Conservation (phyloP, 1,140 invertebrate genomes). For the Adoxophyes honmai region DNA sequence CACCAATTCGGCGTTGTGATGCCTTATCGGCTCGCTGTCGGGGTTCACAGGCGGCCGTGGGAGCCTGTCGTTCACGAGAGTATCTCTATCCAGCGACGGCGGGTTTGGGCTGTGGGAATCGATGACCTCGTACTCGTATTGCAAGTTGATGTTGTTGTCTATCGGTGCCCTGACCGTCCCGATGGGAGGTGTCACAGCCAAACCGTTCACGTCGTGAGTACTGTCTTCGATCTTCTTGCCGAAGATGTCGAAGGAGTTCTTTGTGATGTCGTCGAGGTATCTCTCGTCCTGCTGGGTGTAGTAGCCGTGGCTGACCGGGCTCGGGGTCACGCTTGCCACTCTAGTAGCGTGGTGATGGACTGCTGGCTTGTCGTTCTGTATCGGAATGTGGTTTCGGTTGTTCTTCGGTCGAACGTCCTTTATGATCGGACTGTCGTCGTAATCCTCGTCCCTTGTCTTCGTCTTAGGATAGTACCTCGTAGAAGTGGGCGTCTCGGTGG, state of each 20-base stretch:
- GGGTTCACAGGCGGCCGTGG: conserved; percentile 81
- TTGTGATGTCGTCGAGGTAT: conserved; percentile 85
- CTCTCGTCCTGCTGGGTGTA: conserved; percentile 85
- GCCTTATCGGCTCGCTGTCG: conserved; percentile 72
- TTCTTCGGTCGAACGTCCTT: conserved; percentile 48
- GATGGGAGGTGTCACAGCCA: conserved; percentile 69
- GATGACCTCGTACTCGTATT: conserved; percentile 65
- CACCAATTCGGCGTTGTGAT: conserved; percentile 41
- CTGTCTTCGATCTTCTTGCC: conserved; percentile 82
- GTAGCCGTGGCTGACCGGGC: conserved; percentile 81
- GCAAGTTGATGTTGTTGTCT: conserved; percentile 63
- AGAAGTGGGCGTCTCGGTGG: conserved; percentile 63
- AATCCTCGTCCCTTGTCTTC: conserved; percentile 58
- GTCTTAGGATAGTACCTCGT: conserved; percentile 68
- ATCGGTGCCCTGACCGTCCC: conserved; percentile 61
- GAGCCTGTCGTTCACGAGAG: conserved; percentile 79
- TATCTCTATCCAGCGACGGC: conserved; percentile 79
- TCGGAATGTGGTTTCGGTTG: conserved; percentile 58
- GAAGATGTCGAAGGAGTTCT: conserved; percentile 86
- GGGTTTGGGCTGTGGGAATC: conserved; percentile 54
- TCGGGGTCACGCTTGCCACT: conserved; percentile 76
- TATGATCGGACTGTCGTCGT: conserved; percentile 46
- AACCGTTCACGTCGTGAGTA: conserved; percentile 75
- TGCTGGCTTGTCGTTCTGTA: conserved; percentile 59
- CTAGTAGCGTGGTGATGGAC: conserved; percentile 46